Conservation (phyloP, 2,797 vertebrate species). For the Paedocypris micromegethes region DNA sequence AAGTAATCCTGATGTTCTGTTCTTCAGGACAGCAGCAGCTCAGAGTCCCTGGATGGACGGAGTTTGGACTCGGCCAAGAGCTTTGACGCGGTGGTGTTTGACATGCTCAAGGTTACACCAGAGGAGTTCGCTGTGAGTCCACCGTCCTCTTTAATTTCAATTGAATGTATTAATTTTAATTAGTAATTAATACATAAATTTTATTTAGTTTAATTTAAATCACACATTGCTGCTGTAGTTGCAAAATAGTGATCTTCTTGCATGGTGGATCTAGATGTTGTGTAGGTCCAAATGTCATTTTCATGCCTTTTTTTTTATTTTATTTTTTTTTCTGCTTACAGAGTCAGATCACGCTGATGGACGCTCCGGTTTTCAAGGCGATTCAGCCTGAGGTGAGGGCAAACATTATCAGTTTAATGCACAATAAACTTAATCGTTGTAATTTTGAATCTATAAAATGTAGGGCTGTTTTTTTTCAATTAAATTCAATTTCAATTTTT, state of each 20-base stretch:
- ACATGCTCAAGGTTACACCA: slow-evolving; percentile 93
- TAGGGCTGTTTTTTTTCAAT: too few species aligned
- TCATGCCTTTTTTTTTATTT: too few species aligned
- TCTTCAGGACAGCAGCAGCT: slow-evolving; percentile 81
- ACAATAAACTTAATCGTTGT: not conserved
- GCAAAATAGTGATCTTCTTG: not conserved
- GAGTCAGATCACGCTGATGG: slow-evolving; percentile 96
- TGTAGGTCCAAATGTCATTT: too few species aligned
- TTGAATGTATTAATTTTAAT: too few species aligned
- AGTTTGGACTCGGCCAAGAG: slow-evolving; percentile 91
- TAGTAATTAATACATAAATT: not conserved
- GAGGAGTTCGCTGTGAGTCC: slow-evolving; percentile 94
- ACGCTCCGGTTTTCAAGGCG: slow-evolving; percentile 92
- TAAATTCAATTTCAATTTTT: too few species aligned
- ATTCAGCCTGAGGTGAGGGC: slow-evolving; percentile 90
- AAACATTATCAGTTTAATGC: not conserved
- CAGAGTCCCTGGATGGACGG: slow-evolving; percentile 86
- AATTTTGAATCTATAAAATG: not conserved
- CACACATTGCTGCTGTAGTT: not conserved
- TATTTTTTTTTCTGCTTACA: slow-evolving; percentile 47
- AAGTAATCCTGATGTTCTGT: too few species aligned
- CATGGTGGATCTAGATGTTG: too few species aligned
- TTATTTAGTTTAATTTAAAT: not conserved
- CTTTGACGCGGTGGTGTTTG: slow-evolving; percentile 92
- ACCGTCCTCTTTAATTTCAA: too few species aligned